Percentiles rank a stretch among this genome's conserved stretches.
phyloP scores from a whole-genome alignment of 2,113 vertebrate species.

The Pleuronectes platessa region DNA sequence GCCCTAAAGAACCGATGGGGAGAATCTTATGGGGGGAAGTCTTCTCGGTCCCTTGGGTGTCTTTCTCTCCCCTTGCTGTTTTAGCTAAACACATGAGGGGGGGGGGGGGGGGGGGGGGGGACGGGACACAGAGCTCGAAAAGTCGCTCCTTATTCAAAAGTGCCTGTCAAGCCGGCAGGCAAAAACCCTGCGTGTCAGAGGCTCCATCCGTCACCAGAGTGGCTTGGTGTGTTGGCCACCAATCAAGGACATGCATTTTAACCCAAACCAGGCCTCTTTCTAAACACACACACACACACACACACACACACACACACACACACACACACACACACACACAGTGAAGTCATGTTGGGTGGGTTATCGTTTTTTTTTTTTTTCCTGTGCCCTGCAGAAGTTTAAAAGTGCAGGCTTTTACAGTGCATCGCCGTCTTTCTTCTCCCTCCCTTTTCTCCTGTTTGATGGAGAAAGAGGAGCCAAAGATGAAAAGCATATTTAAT shows the following conservation, averaged over 20 bases:
- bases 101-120: slow-evolving; percentile 66
- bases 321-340: slow-evolving; percentile 30
- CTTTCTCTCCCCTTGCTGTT: slow-evolving; percentile 66
- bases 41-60: slow-evolving; percentile 58
- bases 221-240: slow-evolving; percentile 40
- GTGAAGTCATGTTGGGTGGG: slow-evolving; percentile 54
- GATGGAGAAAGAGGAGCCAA: slow-evolving; percentile 75
- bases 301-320: slow-evolving; percentile 23
- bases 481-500: slow-evolving; percentile 89
- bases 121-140: slow-evolving; percentile 48
- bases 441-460: slow-evolving; percentile 57
- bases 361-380: slow-evolving; percentile 58
- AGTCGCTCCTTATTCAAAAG: slow-evolving; percentile 61
- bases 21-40: slow-evolving; percentile 40
- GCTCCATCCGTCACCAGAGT: slow-evolving; percentile 56
- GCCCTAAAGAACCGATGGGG: slow-evolving; percentile 2
- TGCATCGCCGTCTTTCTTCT: slow-evolving; percentile 47
- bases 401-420: slow-evolving; percentile 71
- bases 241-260: slow-evolving; percentile 74
- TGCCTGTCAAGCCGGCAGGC: slow-evolving; percentile 56
- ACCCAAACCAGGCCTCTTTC: slow-evolving; percentile 52
- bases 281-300: slow-evolving; percentile 27
- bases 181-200: slow-evolving; percentile 56
- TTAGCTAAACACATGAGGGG: slow-evolving; percentile 66
- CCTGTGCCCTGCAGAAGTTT: slow-evolving; percentile 76